These are phyloP conservation scores for Upupa epops DNA, from an alignment of 2,113 vertebrate species.

Conservation along the genomic window DNA sequence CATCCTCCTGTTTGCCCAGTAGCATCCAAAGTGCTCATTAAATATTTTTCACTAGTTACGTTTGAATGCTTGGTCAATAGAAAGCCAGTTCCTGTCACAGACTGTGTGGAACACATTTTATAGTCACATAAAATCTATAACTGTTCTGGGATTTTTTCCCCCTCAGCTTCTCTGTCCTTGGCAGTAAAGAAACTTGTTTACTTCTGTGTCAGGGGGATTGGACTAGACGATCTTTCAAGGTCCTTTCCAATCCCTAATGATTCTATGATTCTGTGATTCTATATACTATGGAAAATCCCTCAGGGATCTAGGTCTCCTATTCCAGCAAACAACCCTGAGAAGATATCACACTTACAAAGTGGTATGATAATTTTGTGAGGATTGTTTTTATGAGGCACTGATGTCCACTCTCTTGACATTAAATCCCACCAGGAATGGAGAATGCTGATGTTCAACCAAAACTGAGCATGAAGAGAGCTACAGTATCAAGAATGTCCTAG, in stretches of 20 bases:
- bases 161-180: not conserved
- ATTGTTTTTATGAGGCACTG: not conserved
- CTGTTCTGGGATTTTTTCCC: not conserved
- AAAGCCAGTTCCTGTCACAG: not conserved
- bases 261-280: no score
- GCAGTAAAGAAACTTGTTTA: not conserved
- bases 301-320: not conserved
- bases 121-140: not conserved
- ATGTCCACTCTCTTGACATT: not conserved
- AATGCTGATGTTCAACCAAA: not conserved
- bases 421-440: not conserved
- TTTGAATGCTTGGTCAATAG: not conserved
- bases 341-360: not conserved
- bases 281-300: not conserved
- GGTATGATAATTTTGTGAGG: not conserved
- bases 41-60: not conserved
- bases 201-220: no score
- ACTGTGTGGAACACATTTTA: not conserved
- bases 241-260: no score
- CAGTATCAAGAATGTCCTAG: not conserved
- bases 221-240: no score
- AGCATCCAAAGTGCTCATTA: not conserved
- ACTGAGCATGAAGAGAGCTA: not conserved
- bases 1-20: not conserved
- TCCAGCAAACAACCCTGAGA: not conserved